Percentiles rank a stretch among this genome's conserved stretches.
Conservation (phyloP, 1,140 invertebrate genomes). For the Drosophila truncata region DNA sequence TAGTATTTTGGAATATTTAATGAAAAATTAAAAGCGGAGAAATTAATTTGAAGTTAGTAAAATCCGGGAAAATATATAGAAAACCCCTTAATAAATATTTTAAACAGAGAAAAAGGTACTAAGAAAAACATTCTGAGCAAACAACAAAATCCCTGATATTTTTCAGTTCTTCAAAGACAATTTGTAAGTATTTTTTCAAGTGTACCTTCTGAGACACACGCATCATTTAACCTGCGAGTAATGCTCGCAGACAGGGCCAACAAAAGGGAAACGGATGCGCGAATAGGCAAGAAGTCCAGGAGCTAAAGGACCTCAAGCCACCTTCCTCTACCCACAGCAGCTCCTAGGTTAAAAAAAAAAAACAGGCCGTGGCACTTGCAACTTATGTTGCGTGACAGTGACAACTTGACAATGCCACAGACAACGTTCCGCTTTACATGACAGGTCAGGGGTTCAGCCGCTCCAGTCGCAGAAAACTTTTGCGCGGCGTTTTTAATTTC, state of each 20-base stretch:
- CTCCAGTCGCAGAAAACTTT: slow-evolving; percentile 49
- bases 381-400: slow-evolving; percentile 84
- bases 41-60: too few relatives aligned
- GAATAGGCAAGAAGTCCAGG: slow-evolving; percentile 23
- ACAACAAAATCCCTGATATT: too few relatives aligned
- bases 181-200: not conserved
- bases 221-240: slow-evolving; percentile 76
- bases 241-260: slow-evolving; percentile 36
- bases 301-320: slow-evolving; percentile 1
- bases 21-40: too few relatives aligned
- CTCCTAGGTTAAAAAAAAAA: not conserved
- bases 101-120: not conserved
- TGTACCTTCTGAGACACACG: slow-evolving; percentile 57
- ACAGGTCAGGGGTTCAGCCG: slow-evolving; percentile 22
- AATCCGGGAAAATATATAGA: too few relatives aligned
- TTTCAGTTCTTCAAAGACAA: too few relatives aligned
- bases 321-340: not conserved
- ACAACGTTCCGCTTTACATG: slow-evolving; percentile 70
- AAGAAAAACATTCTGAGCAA: too few relatives aligned
- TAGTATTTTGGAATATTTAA: not conserved
- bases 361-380: slow-evolving; percentile 55
- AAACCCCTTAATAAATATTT: too few relatives aligned
- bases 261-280: slow-evolving; percentile 24
- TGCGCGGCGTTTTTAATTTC: slow-evolving; percentile 77
- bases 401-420: slow-evolving; percentile 83